Conservation (phyloP, 1,140 invertebrate species). For the Drosophila mojavensis region DNA sequence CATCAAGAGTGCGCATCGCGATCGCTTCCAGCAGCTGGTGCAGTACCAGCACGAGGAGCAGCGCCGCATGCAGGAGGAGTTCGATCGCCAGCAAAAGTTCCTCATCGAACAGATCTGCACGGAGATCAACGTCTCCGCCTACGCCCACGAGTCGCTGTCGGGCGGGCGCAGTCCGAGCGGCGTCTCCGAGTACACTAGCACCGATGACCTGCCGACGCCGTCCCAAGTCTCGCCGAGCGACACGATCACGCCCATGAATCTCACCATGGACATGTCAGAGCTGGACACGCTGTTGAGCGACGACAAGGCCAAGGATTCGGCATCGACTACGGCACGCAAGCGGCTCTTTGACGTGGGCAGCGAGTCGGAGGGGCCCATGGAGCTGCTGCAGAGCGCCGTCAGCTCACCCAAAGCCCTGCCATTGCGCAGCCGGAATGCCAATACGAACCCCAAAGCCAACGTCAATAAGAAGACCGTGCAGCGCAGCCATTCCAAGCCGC, state of each 20-base stretch:
- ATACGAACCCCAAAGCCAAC: neutral
- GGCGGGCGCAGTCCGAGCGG: neutral
- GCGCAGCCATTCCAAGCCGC: constrained; percentile 8
- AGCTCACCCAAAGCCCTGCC: constrained; percentile 43
- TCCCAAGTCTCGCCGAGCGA: constrained; percentile 1
- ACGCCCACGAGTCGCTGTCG: constrained; percentile 11
- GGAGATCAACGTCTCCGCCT: constrained; percentile 50
- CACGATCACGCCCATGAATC: constrained; percentile 2
- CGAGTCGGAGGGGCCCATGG: constrained; percentile 32
- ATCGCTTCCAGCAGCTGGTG: constrained; percentile 83
- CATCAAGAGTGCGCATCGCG: constrained; percentile 77
- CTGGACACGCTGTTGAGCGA: constrained; percentile 6
- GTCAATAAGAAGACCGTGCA: constrained; percentile 21
- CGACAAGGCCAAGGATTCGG: neutral
- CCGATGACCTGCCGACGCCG: constrained; percentile 33
- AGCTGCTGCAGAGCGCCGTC: constrained; percentile 9
- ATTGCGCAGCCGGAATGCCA: constrained; percentile 38
- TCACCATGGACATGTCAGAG: neutral
- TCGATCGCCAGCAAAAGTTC: constrained; percentile 69
- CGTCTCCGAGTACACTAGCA: constrained; percentile 48
- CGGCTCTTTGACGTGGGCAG: constrained; percentile 47
- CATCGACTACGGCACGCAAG: constrained; percentile 34
- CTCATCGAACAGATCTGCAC: constrained; percentile 73
- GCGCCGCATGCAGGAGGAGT: constrained; percentile 62
- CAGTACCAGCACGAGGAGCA: constrained; percentile 76